These are phyloP conservation scores for Myotis pilosus DNA, from an alignment of 2,797 vertebrate species.

Conservation along the genomic window DNA sequence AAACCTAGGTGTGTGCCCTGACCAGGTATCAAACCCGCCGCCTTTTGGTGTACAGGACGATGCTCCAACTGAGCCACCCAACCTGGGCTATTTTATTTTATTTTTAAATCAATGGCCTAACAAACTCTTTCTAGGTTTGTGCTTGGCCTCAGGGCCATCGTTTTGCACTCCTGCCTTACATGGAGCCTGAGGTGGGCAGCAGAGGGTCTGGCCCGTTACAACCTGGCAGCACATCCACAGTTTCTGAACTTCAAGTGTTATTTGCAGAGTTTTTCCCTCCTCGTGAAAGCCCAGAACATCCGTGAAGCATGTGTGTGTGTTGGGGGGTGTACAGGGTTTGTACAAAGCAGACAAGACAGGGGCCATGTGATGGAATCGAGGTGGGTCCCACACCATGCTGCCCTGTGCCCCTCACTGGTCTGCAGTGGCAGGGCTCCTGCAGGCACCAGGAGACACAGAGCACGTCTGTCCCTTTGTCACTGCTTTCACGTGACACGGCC, in stretches of 20 bases:
- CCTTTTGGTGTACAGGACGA: neutral
- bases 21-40: too few relatives aligned
- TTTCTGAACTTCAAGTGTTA: neutral
- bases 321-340: neutral
- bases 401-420: neutral
- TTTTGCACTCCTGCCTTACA: neutral
- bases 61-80: neutral
- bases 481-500: neutral
- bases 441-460: neutral
- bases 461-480: slow-evolving; percentile 24
- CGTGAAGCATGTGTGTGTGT: neutral
- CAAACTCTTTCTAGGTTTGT: neutral
- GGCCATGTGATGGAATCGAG: neutral
- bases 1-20: neutral
- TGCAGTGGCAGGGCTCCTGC: neutral
- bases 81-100: neutral
- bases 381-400: neutral
- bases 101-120: neutral
- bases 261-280: neutral
- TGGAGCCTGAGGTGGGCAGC: neutral
- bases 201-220: neutral
- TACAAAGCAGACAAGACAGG: neutral
- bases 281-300: neutral
- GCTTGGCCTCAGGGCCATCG: neutral
- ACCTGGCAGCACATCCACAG: neutral